Evolutionary conservation across 2,888 invertebrate species (phyloP), one percentile per base, ranked within the genome.

Genomic region (Cinara cedri): DNA sequence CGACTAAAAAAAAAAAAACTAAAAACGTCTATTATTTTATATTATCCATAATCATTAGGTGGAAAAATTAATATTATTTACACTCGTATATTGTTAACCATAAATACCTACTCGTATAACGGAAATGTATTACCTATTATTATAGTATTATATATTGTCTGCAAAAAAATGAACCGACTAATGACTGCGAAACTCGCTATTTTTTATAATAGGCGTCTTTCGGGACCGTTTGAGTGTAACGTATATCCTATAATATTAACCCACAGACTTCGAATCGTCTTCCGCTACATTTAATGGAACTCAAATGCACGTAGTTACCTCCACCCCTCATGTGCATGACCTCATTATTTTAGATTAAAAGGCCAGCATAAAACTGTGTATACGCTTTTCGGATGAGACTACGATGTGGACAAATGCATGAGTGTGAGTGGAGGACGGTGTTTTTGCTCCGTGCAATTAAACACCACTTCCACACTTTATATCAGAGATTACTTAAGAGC

Each of bases 321-420:
- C n/a, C 2, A 6, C 9, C 6, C 3, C n/a, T 24, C 8, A n/a
- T n/a, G 8, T 0, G 16, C 49, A 34, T 6, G 44, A 75, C 44
- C 55, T 55, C 75, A 66, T 68, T 68, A 57, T 19, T 68, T 46
- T 49, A 42, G 57, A 68, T 76, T 76, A 68, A 68, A 68, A 76
- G 66, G 57, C 57, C 66, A 19, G 21, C 34, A 66, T 57, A 57
- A 68, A 76, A 57, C 46, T 57, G n/a, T n/a, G n/a, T n/a, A 57
- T 68, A 46, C 55, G 26, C 9, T 65, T 13, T 75, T 13, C 19
- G 54, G 3, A 13, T n/a, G 1, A 26, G n/a, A 1, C 16, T 6
- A n/a, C n/a, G 21, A 51, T 42, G 55, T 42, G 65, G 9, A 34
- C 24, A n/a, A 51, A 49, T 21, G 16, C 34, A 4, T 6, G 34